These are phyloP conservation scores for Panthera uncia DNA, from an alignment of 2,113 vertebrate species.

Conservation along the genomic window DNA sequence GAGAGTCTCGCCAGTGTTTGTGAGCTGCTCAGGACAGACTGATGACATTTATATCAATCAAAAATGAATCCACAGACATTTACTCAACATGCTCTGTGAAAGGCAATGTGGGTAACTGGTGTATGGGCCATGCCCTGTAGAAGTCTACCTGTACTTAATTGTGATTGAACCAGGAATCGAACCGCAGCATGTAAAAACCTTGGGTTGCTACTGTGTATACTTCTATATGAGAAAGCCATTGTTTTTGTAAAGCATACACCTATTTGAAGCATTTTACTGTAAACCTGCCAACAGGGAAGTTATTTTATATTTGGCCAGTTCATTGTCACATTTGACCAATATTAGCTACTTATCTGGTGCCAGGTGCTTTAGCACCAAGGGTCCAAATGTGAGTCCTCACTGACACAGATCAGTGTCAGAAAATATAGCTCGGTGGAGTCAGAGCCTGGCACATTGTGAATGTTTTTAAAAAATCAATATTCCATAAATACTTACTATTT, in stretches of 20 bases:
- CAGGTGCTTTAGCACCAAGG: background rate
- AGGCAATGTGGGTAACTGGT: background rate
- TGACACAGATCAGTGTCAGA: background rate
- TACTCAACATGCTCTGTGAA: background rate
- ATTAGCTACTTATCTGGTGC: background rate
- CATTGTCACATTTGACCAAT: background rate
- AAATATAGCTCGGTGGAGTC: background rate
- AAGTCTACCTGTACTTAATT: background rate
- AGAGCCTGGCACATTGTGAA: background rate
- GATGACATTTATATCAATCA: constrained; percentile 65
- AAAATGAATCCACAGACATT: background rate
- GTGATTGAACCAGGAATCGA: constrained; percentile 74
- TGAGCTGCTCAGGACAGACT: constrained; percentile 70
- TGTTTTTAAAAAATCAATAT: background rate
- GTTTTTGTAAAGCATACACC: background rate
- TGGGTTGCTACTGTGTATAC: background rate
- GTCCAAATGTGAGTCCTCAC: background rate
- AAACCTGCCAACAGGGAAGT: background rate
- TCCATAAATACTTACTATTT: background rate
- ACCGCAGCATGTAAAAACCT: constrained; percentile 39
- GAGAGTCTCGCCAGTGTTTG: constrained; percentile 53
- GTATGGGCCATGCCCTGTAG: background rate
- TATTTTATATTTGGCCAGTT: background rate
- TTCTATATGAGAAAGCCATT: background rate
- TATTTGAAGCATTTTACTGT: constrained; percentile 24